A percentile compares a stretch with the other conserved stretches of the same genome.
These are phyloP conservation scores for Thomomys bottae DNA, from an alignment of 2,113 vertebrate species.

Conservation along the genomic window DNA sequence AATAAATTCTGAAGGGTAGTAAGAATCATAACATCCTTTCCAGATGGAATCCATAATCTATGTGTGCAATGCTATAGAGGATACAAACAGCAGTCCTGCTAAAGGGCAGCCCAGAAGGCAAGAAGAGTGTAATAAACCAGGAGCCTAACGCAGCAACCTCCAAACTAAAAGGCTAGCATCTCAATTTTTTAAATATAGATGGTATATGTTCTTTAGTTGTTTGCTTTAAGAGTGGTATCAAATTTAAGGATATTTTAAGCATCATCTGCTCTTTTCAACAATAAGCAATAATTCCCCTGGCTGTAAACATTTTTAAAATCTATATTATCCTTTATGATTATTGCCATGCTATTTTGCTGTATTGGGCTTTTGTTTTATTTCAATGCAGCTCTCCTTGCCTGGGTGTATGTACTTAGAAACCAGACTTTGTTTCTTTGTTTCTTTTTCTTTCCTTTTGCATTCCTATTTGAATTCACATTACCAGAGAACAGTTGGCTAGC, in stretches of 20 bases:
- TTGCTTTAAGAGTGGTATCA: conserved; percentile 54
- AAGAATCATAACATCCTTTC: background rate
- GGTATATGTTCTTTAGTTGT: background rate
- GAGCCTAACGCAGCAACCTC: background rate
- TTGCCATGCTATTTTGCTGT: background rate
- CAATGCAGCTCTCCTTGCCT: background rate
- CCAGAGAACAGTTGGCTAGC: conserved; percentile 32
- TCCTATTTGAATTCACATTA: conserved; percentile 51
- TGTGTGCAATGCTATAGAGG: no score
- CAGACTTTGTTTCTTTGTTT: background rate
- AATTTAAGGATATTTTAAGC: conserved; percentile 50
- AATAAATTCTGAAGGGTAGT: background rate
- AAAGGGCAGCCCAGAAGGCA: no score
- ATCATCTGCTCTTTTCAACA: conserved; percentile 59
- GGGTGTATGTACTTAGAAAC: background rate
- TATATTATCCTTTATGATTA: conserved; percentile 30
- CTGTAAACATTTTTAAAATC: conserved; percentile 35
- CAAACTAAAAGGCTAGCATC: background rate
- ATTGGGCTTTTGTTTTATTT: background rate
- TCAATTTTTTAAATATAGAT: conserved; percentile 40
- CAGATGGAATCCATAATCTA: background rate
- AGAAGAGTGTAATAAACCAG: no score
- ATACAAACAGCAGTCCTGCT: no score
- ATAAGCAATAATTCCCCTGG: conserved; percentile 39
- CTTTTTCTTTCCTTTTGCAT: background rate